Evolutionary conservation across 2,888 invertebrate species (phyloP).

Genomic region (Polydrusus cervinus): DNA sequence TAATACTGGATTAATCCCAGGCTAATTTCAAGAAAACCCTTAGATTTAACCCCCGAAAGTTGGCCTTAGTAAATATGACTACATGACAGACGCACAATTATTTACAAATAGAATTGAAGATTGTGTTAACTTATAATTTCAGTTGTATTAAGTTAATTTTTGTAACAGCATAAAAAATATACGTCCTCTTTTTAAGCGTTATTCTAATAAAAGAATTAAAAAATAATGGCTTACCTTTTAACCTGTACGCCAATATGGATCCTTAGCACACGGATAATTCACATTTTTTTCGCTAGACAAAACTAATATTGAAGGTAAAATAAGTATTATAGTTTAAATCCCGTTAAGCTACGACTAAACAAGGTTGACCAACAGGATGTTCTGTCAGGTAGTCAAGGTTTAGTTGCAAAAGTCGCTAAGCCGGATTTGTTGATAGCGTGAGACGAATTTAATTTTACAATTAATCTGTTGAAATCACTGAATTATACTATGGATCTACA

Average conservation of each 20-base stretch:
- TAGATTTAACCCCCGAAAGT: too few relatives aligned
- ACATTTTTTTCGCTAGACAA: conserved; percentile 22
- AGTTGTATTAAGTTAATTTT: too few relatives aligned
- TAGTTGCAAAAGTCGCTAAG: conserved; percentile 12
- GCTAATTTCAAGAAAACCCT: too few relatives aligned
- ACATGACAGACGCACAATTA: too few relatives aligned
- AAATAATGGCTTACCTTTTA: neutral
- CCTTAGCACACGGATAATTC: conserved; percentile 4
- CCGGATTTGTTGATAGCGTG: conserved; percentile 9
- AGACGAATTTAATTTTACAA: conserved; percentile 26
- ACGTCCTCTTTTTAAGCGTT: too few relatives aligned
- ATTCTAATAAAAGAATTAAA: too few relatives aligned
- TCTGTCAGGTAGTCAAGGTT: conserved; percentile 32
- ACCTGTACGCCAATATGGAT: neutral
- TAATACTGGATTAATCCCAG: too few relatives aligned
- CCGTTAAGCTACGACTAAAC: conserved; percentile 44
- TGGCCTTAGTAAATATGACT: too few relatives aligned
- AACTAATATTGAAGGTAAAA: conserved; percentile 28
- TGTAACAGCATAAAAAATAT: too few relatives aligned
- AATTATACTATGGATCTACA: too few relatives aligned
- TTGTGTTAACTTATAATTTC: too few relatives aligned
- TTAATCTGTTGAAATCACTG: conserved; percentile 1
- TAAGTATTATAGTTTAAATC: conserved; percentile 44
- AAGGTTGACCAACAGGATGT: conserved; percentile 33
- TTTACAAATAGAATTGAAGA: too few relatives aligned